phyloP scores from a whole-genome alignment of 2,113 vertebrate genomes.

The Pseudopodoces humilis region DNA sequence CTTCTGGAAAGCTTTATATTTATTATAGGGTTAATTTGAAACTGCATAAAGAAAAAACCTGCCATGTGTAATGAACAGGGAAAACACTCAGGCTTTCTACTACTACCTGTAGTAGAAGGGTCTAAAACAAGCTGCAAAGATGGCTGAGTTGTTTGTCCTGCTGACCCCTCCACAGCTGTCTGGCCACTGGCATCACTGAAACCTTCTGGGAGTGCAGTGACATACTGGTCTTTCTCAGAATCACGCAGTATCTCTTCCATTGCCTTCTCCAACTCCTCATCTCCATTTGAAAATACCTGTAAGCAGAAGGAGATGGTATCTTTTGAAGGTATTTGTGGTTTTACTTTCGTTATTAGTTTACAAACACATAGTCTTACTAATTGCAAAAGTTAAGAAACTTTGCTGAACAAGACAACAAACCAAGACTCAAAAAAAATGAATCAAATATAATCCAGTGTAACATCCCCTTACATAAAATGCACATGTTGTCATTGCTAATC shows the following conservation, averaged over 20 bases:
- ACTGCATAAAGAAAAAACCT: not conserved
- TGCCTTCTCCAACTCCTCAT: constrained; percentile 90
- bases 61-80: not conserved
- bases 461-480: not conserved
- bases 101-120: constrained; percentile 72
- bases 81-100: not conserved
- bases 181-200: not conserved
- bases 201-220: not conserved
- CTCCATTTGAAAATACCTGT: constrained; percentile 89
- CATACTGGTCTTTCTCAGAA: constrained; percentile 73
- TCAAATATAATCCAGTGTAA: not conserved
- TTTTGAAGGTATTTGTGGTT: not conserved
- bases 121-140: constrained; percentile 75
- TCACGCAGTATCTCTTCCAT: constrained; percentile 92
- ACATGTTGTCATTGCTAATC: not conserved
- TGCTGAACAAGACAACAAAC: not conserved
- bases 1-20: not conserved
- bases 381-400: not conserved
- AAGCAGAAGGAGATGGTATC: not conserved
- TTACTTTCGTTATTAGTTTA: not conserved
- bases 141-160: constrained; percentile 30
- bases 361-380: not conserved
- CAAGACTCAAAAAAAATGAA: not conserved
- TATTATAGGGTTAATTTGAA: not conserved
- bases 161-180: constrained; percentile 32